Percentiles rank a stretch among this genome's conserved stretches.
These are phyloP conservation scores for Chlamydotis undulata DNA, from an alignment of 2,113 vertebrate species.

Conservation along the genomic window DNA sequence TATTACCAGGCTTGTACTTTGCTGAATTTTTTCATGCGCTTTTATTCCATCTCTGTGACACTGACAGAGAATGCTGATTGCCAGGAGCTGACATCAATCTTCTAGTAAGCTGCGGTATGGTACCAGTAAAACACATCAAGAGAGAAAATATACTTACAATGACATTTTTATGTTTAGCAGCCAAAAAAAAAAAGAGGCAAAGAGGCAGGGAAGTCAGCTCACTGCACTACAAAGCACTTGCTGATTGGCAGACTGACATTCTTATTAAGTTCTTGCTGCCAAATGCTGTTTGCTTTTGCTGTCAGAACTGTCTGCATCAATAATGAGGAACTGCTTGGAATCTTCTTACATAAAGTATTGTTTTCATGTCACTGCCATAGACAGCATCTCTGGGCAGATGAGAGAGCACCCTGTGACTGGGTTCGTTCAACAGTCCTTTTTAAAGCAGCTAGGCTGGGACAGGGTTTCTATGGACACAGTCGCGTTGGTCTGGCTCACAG, in stretches of 20 bases:
- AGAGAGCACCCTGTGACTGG: not conserved
- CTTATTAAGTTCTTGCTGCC: conserved; percentile 36
- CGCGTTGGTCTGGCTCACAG: not conserved
- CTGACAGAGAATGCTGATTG: not conserved
- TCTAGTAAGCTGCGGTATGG: not conserved
- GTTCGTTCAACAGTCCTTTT: not conserved
- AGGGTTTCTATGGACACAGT: not conserved
- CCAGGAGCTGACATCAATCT: not conserved
- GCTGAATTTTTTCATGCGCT: not conserved
- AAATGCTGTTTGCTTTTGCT: conserved; percentile 48
- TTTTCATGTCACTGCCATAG: not conserved
- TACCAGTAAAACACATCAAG: conserved; percentile 9
- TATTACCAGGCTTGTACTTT: not conserved
- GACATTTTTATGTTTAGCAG: not conserved
- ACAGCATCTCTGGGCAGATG: not conserved
- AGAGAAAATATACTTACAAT: not conserved
- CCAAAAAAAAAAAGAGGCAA: not conserved
- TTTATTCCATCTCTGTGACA: not conserved
- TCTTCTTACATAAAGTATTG: not conserved
- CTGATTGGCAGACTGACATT: not conserved
- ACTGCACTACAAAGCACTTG: not conserved
- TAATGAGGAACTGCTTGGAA: conserved; percentile 39
- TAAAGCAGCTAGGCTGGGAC: not conserved
- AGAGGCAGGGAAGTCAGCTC: not conserved
- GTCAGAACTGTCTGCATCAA: conserved; percentile 47